A percentile compares a stretch with the other conserved stretches of the same genome.
Evolutionary conservation across 1,140 invertebrate genomes (phyloP).

Genomic region (Nephila pilipes): DNA sequence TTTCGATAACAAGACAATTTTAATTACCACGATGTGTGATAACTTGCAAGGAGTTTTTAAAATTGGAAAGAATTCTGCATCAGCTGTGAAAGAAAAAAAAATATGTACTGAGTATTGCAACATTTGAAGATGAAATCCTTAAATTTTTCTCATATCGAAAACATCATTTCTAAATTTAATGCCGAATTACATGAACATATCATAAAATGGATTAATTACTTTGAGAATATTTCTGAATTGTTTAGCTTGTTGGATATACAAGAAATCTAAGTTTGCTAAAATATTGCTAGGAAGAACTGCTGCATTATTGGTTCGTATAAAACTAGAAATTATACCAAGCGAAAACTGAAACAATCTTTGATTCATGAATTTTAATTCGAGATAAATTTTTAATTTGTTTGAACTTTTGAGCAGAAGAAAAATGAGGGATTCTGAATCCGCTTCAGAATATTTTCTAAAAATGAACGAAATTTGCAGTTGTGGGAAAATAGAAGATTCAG

Average conservation of each 20-base stretch:
- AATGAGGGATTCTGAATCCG: not conserved
- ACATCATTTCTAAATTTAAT: conserved; percentile 9
- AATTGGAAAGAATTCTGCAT: too few species aligned
- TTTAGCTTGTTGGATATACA: not conserved
- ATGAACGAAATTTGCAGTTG: not conserved
- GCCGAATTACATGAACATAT: not conserved
- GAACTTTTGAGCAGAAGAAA: not conserved
- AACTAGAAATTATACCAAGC: too few species aligned
- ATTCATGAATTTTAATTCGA: not conserved
- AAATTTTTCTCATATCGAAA: not conserved
- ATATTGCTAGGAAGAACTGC: not conserved
- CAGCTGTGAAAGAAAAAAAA: too few species aligned
- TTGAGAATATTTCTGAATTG: not conserved
- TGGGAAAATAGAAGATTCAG: not conserved
- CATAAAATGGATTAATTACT: not conserved
- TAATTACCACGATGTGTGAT: too few species aligned
- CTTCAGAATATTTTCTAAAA: not conserved
- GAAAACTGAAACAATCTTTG: too few species aligned
- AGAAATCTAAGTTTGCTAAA: not conserved
- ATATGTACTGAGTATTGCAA: too few species aligned
- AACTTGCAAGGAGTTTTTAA: too few species aligned
- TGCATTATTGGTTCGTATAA: not conserved
- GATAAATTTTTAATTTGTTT: not conserved
- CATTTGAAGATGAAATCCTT: not conserved
- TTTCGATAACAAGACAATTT: too few species aligned